phyloP scores from a whole-genome alignment of 1,140 invertebrate genomes.

The Drosophila mayri region DNA sequence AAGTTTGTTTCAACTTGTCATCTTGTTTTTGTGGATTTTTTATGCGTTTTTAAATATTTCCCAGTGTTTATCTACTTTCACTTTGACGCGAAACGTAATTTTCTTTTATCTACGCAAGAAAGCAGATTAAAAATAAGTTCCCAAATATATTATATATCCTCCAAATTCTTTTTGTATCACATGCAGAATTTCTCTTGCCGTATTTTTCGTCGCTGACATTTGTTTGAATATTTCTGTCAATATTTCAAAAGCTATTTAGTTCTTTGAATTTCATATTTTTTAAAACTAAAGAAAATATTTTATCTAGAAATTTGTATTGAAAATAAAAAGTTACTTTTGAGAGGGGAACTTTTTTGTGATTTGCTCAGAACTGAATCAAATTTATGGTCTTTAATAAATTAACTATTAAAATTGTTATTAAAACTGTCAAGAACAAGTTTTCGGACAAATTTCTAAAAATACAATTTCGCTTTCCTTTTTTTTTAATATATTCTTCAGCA shows the following conservation, averaged over 20 bases:
- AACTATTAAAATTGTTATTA: not conserved
- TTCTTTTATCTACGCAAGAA: conserved; percentile 73
- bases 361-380: not conserved
- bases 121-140: conserved; percentile 66
- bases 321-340: not conserved
- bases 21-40: conserved; percentile 28
- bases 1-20: conserved; percentile 32
- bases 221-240: conserved; percentile 26
- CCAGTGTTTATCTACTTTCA: conserved; percentile 56
- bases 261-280: too few species aligned
- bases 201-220: conserved; percentile 41
- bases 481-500: not conserved
- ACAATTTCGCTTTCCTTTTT: not conserved
- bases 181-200: conserved; percentile 21
- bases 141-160: conserved; percentile 49
- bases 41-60: conserved; percentile 62
- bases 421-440: not conserved
- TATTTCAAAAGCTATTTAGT: conserved; percentile 15
- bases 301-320: not conserved
- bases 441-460: not conserved
- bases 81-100: conserved; percentile 62
- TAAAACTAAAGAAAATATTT: too few species aligned
- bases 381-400: not conserved
- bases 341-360: not conserved
- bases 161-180: conserved; percentile 28